Percentiles rank a stretch among this genome's conserved stretches.
phyloP scores from a whole-genome alignment of 1,140 invertebrate species.

The Cydia fagiglandana region DNA sequence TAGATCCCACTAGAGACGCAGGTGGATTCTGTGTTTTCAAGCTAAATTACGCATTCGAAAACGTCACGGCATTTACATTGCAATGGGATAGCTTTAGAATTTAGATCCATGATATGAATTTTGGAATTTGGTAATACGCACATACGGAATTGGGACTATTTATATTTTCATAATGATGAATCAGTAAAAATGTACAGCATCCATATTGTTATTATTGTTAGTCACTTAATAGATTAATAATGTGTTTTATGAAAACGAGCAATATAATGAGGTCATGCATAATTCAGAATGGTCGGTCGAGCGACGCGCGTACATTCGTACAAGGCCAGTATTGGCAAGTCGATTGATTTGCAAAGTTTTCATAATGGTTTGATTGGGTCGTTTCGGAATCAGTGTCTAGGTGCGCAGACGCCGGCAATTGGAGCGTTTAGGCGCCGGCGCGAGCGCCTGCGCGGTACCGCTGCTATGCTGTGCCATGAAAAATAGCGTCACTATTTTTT shows the following conservation, averaged over 20 bases:
- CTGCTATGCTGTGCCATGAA: background rate
- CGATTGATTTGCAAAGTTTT: conserved; percentile 18
- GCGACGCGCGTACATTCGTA: background rate
- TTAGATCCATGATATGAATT: background rate
- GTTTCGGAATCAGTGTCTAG: conserved; percentile 16
- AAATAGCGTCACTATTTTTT: background rate
- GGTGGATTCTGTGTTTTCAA: conserved; percentile 9
- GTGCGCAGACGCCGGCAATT: conserved; percentile 50
- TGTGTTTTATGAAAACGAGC: conserved; percentile 13
- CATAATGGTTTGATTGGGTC: conserved; percentile 6
- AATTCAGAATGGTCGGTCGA: conserved; percentile 1
- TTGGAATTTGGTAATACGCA: background rate
- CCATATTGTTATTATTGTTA: conserved; percentile 8
- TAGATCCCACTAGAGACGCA: conserved; percentile 30
- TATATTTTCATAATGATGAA: conserved; percentile 12
- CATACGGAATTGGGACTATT: background rate
- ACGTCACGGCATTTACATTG: background rate
- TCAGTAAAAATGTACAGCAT: background rate
- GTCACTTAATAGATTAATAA: conserved; percentile 4
- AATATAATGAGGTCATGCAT: background rate
- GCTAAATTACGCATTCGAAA: background rate
- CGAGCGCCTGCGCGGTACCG: conserved; percentile 41
- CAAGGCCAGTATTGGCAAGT: conserved; percentile 1
- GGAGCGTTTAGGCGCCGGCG: conserved; percentile 66
- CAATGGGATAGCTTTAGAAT: background rate